Evolutionary conservation across 2,888 invertebrate species (phyloP), one percentile per base, ranked within the genome.

Genomic region (Acanthosoma haemorrhoidale): DNA sequence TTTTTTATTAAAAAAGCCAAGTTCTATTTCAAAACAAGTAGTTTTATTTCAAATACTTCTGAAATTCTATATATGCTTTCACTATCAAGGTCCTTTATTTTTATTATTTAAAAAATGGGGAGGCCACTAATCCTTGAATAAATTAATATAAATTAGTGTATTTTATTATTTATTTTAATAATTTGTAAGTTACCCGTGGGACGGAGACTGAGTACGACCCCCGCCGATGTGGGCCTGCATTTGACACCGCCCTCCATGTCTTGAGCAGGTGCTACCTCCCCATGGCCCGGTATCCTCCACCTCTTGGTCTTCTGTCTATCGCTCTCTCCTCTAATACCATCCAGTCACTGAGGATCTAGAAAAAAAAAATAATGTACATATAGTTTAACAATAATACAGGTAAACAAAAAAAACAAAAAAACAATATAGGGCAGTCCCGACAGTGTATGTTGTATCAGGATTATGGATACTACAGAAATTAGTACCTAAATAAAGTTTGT

Each of bases 191-290:
- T 32, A 32, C 25, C 15, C 58, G 43, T 43, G 38, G 51, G 57
- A 68, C 61, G 38, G 58, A 68, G 61, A 18, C 29, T 60, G 67
- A 77, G 76, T 70, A 76, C 75, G 70, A 77, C 31, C 43, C 66
- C 57, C n/a, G 21, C 41, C 31, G 58, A 32, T 1, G 38, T 67
- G 64, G 67, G 66, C 51, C 59, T 61, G 39, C 69, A 69, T 38
- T 64, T 71, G 69, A 66, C 64, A 66, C 66, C 67, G 69, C 69
- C 69, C 66, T 67, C 69, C 66, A 67, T 67, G n/a, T 6, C 51
- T 25, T 25, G 9, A 51, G 51, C 69, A 36, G 15, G 60, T 57
- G 68, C 68, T 63, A 38, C 68, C 43, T 68, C 60, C 68, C 63
- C 70, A 51, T 57, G 0, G 21, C 16, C 18, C 2, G 13, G 32